phyloP scores from a whole-genome alignment of 2,888 invertebrate species.

The Synergus itoensis region DNA sequence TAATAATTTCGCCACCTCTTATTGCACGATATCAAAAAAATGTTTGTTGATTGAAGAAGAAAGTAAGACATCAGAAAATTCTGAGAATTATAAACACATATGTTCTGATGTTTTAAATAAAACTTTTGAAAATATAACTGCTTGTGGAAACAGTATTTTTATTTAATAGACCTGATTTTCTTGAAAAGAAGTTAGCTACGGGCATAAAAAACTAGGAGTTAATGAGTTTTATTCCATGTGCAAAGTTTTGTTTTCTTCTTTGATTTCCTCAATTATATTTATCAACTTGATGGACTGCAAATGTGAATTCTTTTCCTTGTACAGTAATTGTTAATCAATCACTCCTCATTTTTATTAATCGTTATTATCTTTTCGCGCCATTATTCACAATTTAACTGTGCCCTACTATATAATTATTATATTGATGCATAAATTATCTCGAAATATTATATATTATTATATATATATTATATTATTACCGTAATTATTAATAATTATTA shows the following conservation, averaged over 20 bases:
- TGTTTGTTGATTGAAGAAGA: background rate
- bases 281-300: conserved; percentile 12
- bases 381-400: conserved; percentile 24
- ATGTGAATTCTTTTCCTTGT: conserved; percentile 27
- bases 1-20: conserved; percentile 28
- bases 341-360: conserved; percentile 19
- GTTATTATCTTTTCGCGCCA: conserved; percentile 20
- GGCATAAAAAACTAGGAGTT: background rate
- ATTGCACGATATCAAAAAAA: conserved; percentile 3
- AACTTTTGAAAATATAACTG: background rate
- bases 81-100: background rate
- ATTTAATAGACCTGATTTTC: background rate
- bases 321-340: conserved; percentile 36
- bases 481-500: conserved; percentile 40
- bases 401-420: conserved; percentile 29
- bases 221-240: no score
- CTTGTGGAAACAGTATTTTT: no score
- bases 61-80: background rate
- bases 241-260: conserved; percentile 15
- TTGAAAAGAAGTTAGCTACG: background rate
- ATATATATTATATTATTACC: conserved; percentile 42
- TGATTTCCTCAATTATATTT: conserved; percentile 12
- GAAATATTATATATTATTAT: conserved; percentile 44
- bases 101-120: background rate
- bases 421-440: conserved; percentile 39